Evolutionary conservation across 2,888 invertebrate genomes (phyloP).

Genomic region (Lasiommata megera): DNA sequence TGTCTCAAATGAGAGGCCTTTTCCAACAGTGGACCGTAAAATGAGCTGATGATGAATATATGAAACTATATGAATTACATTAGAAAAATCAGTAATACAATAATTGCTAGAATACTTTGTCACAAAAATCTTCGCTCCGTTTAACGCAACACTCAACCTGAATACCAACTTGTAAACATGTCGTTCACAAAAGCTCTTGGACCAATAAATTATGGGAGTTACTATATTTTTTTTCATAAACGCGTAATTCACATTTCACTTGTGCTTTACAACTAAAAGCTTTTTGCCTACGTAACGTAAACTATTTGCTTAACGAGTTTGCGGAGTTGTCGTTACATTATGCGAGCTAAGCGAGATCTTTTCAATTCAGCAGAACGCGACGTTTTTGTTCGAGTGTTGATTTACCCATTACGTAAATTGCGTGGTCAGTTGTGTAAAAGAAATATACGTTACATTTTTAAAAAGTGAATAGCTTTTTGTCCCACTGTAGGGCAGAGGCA

Average conservation of each 20-base stretch:
- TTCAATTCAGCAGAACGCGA: conserved; percentile 6
- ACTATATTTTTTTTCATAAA: conserved; percentile 18
- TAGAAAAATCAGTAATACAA: too few relatives aligned
- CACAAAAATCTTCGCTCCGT: too few relatives aligned
- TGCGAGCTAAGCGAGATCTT: conserved; percentile 18
- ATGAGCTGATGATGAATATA: too few relatives aligned
- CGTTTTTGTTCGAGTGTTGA: conserved; percentile 14
- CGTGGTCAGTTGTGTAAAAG: conserved; percentile 3
- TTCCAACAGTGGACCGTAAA: too few relatives aligned
- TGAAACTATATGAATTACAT: too few relatives aligned
- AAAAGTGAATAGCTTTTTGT: background rate
- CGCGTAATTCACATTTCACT: conserved; percentile 26
- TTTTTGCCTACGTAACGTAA: conserved; percentile 28
- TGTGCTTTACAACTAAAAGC: conserved; percentile 26
- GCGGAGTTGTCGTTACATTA: conserved; percentile 23
- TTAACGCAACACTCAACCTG: too few relatives aligned
- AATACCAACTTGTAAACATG: too few relatives aligned
- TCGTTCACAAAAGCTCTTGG: background rate
- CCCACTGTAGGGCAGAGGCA: background rate
- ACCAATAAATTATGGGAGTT: background rate
- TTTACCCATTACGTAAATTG: conserved; percentile 8
- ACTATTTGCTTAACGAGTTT: conserved; percentile 30
- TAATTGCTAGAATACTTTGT: too few relatives aligned
- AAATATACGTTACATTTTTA: background rate
- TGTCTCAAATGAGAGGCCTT: too few relatives aligned